Base-by-base conservation (phyloP, 2,113 vertebrate species). In the Clarias magur region DNA sequence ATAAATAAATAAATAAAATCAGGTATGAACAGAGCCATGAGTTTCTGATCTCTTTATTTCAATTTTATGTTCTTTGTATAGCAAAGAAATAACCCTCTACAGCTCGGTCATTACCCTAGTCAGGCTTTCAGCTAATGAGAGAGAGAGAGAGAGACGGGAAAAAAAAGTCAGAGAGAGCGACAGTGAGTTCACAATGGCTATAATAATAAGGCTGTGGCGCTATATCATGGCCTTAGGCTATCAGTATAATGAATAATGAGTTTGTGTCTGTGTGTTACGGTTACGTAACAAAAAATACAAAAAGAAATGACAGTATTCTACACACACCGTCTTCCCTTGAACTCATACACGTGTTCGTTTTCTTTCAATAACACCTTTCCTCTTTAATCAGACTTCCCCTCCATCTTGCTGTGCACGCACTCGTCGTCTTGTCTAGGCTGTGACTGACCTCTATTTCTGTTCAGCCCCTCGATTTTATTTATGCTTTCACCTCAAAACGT, bases 121-220 rank as follows among this genome's bases (percentile, higher is more conserved):
- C 85, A 68, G 85, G 30, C 78, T 80, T 86, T 81, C 65, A 72
- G 79, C 54, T 86, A 82, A 82, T 86, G 72, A 59, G 76, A 85
- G 72, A 48, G 42, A 21, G 60, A 54, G 34, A 53, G 42, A 27
- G 15, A 30, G 27, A 67, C 42, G 85, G 73, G 67, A 63, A 25
- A 76, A 63, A 11, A 82, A 12, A 53, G 8, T 13, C 15, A 83
- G 48, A 56, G 13, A 56, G 25, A 30, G n/a, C 1, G 15, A 42
- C 17, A 67, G 38, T 56, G 34, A 19, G 53, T 60, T 34, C n/a
- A 81, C 27, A 38, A 25, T 81, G 38, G 21, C 13, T 63, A 3
- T 82, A 82, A 48, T 82, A 60, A 62, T 82, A 42, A 62, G 30
- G 59, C 80, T 82, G 34, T 65, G 80, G 21, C n/a, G 6, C 25